A percentile compares a stretch with the other conserved stretches of the same genome.
These are phyloP conservation scores for Drosophila anomelani DNA, from an alignment of 2,888 invertebrate species.

Conservation along the genomic window DNA sequence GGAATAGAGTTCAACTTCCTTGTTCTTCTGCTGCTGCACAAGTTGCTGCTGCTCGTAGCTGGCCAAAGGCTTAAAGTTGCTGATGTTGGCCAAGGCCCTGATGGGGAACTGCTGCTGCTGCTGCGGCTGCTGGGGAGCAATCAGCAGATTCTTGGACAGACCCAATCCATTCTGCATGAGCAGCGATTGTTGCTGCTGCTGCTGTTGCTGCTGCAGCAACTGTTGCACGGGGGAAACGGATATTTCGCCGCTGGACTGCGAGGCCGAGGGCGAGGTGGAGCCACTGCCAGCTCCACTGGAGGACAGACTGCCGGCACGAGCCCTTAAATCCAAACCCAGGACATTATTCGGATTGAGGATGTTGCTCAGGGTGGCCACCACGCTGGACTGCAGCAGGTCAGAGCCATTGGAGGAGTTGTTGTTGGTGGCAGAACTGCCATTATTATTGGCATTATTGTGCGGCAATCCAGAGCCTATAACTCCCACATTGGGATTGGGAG, in stretches of 20 bases:
- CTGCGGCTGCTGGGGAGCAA: constrained; percentile 47
- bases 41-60: constrained; percentile 82
- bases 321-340: constrained; percentile 85
- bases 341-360: constrained; percentile 65
- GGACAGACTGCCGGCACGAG: constrained; percentile 91
- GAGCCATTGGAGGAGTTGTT: constrained; percentile 18
- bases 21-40: constrained; percentile 87
- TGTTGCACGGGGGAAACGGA: constrained; percentile 85
- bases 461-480: constrained; percentile 82
- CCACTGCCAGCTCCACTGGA: constrained; percentile 91
- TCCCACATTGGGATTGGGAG: constrained; percentile 81
- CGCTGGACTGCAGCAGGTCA: constrained; percentile 59
- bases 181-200: constrained; percentile 56
- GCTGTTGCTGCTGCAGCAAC: constrained; percentile 59
- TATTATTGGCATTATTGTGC: constrained; percentile 42
- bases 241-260: constrained; percentile 89
- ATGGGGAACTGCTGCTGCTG: constrained; percentile 43
- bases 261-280: constrained; percentile 92
- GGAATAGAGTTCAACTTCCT: constrained; percentile 91
- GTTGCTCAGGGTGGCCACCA: constrained; percentile 65
- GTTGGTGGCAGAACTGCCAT: constrained; percentile 12
- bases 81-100: constrained; percentile 68
- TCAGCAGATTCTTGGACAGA: constrained; percentile 62
- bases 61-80: constrained; percentile 76
- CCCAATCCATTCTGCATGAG: constrained; percentile 44